Base-by-base conservation (phyloP, 2,797 vertebrate species). In the Trichosurus vulpecula region DNA sequence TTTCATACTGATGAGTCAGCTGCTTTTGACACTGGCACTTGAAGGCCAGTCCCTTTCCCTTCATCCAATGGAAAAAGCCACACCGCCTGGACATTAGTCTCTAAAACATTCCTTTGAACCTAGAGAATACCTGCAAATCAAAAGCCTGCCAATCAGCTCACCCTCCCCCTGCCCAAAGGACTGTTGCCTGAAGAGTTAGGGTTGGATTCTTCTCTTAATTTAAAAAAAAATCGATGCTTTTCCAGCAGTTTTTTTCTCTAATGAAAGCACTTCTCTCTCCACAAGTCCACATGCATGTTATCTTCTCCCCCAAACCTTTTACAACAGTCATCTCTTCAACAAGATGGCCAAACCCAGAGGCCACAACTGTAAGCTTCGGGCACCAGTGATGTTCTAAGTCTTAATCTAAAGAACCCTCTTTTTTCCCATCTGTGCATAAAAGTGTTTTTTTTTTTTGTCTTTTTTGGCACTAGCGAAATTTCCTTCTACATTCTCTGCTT, bases 1-100 rank as follows among this genome's bases (percentile, higher is more conserved):
- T 47, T 81, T 10, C 74, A 81, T 81, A 47, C n/a, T 41, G n/a
- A 30, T 98, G 97, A 98, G 94, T 97, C 98, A 97, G 74, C 52
- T 91, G 74, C 91, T 91, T 97, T 94, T 52, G 54, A 94, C 94
- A 94, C 35, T 74, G 91, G 91, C 90, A 51, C 92, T 90, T 57
- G 61, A 61, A 35, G 35, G 5, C 51, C 53, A 93, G 11, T 47
- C 95, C 87, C 56, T 96, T 54, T 14, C 95, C 95, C 90, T 90
- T 90, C 29, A 51, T 90, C 95, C 52, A 27, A 27, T 92, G 94
- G 91, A 89, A 30, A 61, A 96, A 92, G 54, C 2, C 66, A 3
- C 89, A 30, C 54, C 27, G 4, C 91, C 16, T 55, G 55, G 56
- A 22, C 41, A 2, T 74, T 90, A 58, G 53, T 51, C 52, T 87